These are phyloP conservation scores for Neoaliturus tenellus DNA, from an alignment of 2,888 invertebrate genomes.

Conservation along the genomic window DNA sequence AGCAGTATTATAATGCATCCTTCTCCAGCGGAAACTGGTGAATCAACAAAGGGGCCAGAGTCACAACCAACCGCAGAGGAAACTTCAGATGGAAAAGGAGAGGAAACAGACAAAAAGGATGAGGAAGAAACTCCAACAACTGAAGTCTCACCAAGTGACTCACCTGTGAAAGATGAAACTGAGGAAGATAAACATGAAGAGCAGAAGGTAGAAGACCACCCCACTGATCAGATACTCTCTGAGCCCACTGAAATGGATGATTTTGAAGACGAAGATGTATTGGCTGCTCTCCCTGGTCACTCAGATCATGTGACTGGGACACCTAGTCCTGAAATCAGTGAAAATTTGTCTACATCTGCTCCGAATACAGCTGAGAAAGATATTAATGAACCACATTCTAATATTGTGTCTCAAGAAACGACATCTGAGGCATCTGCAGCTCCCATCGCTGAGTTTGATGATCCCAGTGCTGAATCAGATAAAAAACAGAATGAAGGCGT, in stretches of 20 bases:
- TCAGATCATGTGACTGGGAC: slow-evolving; percentile 14
- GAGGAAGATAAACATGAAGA: slow-evolving; percentile 58
- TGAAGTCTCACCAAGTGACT: slow-evolving; percentile 49
- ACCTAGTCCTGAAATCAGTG: slow-evolving; percentile 43
- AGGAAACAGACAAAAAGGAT: slow-evolving; percentile 50
- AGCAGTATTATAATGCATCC: slow-evolving; percentile 50
- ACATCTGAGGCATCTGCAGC: background rate
- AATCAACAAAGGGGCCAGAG: background rate
- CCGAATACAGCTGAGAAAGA: slow-evolving; percentile 40
- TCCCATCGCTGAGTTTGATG: background rate
- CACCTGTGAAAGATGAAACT: slow-evolving; percentile 59
- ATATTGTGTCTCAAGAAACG: slow-evolving; percentile 43
- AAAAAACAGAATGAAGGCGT: slow-evolving; percentile 57
- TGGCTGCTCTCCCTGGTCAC: background rate
- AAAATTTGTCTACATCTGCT: slow-evolving; percentile 47
- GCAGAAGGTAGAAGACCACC: slow-evolving; percentile 57
- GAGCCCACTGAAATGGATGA: slow-evolving; percentile 7
- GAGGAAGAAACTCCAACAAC: background rate
- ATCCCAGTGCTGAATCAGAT: slow-evolving; percentile 13
- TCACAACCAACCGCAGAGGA: background rate
- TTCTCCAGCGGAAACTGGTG: slow-evolving; percentile 18
- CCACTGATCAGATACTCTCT: background rate
- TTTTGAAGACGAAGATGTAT: background rate
- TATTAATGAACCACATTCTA: slow-evolving; percentile 43
- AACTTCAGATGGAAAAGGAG: background rate